Base-by-base conservation (phyloP, 2,888 invertebrate species). In the Esperia sulphurella region DNA sequence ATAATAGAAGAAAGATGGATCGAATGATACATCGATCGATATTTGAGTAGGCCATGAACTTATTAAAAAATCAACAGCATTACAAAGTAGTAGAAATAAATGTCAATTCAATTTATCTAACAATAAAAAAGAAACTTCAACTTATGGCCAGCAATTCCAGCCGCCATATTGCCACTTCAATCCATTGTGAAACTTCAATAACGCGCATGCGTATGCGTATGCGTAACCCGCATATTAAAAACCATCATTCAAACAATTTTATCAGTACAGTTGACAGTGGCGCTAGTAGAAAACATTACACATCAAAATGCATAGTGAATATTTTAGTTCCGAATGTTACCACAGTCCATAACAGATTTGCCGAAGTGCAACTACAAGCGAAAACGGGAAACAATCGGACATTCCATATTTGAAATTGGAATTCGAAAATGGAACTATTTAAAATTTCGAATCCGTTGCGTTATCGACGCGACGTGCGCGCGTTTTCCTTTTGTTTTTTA, bases 371-470 rank as follows among this genome's bases (percentile, higher is more conserved):
- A 79, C 79, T 80, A 79, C 75, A 70, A 75, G 84, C 86, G 83
- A 88, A 87, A 86, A 84, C 84, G 87, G 87, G 88, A 87, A 87
- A 88, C 87, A 87, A 85, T 85, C 75, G 82, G 57, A 63, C 62
- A 73, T 79, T 78, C 87, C 88, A 88, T 88, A 86, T 88, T 83
- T 79, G 86, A 83, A 83, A 80, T 77, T 73, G 69, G 69, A 71
- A 77, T 84, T 83, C 81, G 79, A 83, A 82, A 82, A 84, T 84
- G 81, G 83, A 84, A 87, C 86, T 89, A 87, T 88, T 89, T 89
- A 85, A 87, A 87, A 88, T 88, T 87, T 88, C 80, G 88, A 87
- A 87, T 86, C 84, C 87, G 88, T 88, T 86, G 81, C 83, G 84
- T 86, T 88, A 87, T 86, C 83, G 88, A 71, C 61, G 73, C 45